Evolutionary conservation across 2,888 invertebrate species (phyloP), one percentile per base, ranked within the genome.

Genomic region (Apotomis turbidana): DNA sequence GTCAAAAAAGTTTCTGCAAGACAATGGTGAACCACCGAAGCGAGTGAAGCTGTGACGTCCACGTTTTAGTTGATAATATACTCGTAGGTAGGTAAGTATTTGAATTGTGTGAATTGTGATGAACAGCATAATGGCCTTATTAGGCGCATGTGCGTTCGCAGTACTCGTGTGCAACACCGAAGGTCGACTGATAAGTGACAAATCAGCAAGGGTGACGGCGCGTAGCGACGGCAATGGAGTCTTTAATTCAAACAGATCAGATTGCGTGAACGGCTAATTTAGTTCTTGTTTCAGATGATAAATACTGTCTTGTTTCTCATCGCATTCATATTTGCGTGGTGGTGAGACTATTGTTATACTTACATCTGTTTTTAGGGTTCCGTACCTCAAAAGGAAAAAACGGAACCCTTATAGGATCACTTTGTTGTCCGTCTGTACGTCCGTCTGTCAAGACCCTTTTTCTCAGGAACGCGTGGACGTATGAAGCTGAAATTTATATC

Each of bases 191-290:
- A 72, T 72, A 68, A 72, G 67, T 52, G 51, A 69, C 69, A 73
- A 73, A 73, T 73, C 63, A 71, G 15, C 8, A 3, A 13, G 62
- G 44, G 63, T 36, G 69, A 64, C 72, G 59, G 69, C 13, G 52
- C 69, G 69, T 51, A 62, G 52, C 71, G 55, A 68, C 51, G 67
- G 51, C 54, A 58, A 71, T 66, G 66, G 70, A 59, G 66, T 64
- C 60, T 71, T 69, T 74, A 74, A 74, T 74, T 74, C 59, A 13
- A 49, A 51, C 66, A 64, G 62, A 74, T 74, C 68, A 73, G 67
- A 70, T 74, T 74, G 70, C 74, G 51, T 59, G 51, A 62, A 70
- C 66, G 73, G 72, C 82, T 77, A 78, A 75, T 78, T 76, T 75
- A 27, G 76, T 70, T 74, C 74, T 68, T 74, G 60, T 70, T 68